Conservation (phyloP, 2,113 vertebrate genomes). For the Sapajus apella region DNA sequence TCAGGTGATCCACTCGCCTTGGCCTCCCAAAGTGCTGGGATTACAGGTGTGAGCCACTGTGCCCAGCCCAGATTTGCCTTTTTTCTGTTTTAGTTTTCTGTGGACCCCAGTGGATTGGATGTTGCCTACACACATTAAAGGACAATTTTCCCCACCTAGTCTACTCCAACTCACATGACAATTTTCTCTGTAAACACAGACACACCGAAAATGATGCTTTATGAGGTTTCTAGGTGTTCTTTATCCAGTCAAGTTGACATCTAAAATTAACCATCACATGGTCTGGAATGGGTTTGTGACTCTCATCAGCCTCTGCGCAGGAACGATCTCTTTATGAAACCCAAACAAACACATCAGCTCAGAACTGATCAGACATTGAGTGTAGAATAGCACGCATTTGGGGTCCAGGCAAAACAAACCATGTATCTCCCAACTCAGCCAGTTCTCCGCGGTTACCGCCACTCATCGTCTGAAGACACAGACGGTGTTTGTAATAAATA, state of each 20-base stretch:
- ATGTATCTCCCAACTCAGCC: background rate
- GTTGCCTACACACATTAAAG: background rate
- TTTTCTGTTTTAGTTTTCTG: background rate
- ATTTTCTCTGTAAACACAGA: background rate
- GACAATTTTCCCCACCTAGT: background rate
- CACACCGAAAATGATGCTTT: background rate
- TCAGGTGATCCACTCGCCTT: no score
- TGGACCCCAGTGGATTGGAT: background rate
- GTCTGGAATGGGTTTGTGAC: background rate
- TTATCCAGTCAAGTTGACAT: background rate
- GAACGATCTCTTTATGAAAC: background rate
- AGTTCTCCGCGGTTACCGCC: background rate
- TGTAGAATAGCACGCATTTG: background rate
- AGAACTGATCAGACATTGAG: background rate
- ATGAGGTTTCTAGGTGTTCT: background rate
- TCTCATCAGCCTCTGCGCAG: background rate
- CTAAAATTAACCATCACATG: background rate
- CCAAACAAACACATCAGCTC: background rate
- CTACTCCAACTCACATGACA: background rate
- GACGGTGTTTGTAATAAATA: slow-evolving; percentile 55
- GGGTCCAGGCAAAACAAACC: slow-evolving; percentile 41
- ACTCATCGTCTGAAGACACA: background rate
- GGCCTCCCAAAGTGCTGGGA: no score
- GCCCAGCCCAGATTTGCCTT: background rate
- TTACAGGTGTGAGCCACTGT: no score